Conservation (phyloP, 2,888 invertebrate species). For the Microdon myrmicae region DNA sequence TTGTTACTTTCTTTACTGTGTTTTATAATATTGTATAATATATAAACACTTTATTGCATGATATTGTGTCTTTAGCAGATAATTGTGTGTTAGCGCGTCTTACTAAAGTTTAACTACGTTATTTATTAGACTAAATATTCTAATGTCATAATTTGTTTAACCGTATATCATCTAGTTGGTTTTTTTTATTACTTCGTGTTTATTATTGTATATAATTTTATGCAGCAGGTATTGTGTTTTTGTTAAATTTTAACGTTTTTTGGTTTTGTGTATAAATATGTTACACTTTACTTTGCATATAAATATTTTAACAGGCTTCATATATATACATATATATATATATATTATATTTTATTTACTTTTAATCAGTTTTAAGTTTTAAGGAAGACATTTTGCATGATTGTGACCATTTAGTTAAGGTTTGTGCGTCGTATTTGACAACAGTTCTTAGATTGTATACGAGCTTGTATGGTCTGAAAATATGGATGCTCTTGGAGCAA, state of each 20-base stretch:
- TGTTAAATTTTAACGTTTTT: slow-evolving; percentile 20
- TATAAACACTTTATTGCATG: too few species aligned
- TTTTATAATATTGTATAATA: too few species aligned
- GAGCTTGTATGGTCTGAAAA: slow-evolving; percentile 47
- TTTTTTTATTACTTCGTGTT: slow-evolving; percentile 3
- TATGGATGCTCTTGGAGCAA: slow-evolving; percentile 46
- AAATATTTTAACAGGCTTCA: slow-evolving; percentile 28
- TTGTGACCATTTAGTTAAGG: slow-evolving; percentile 57
- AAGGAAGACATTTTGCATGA: slow-evolving; percentile 62
- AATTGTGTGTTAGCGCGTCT: slow-evolving; percentile 33
- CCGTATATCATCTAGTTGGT: slow-evolving; percentile 5
- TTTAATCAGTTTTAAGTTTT: slow-evolving; percentile 46
- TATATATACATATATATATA: slow-evolving; percentile 8
- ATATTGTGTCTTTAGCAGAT: too few species aligned
- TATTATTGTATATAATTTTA: slow-evolving; percentile 10
- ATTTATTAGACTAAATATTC: slow-evolving; percentile 10
- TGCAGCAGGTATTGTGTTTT: slow-evolving; percentile 16
- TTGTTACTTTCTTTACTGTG: too few species aligned
- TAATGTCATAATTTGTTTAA: slow-evolving; percentile 9
- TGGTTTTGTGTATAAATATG: slow-evolving; percentile 26
- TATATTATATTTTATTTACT: slow-evolving; percentile 21
- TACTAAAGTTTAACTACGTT: slow-evolving; percentile 26
- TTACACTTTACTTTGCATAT: slow-evolving; percentile 10
- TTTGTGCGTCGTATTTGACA: slow-evolving; percentile 10
- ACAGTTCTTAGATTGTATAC: too few species aligned